Base-by-base conservation (phyloP, 1,140 invertebrate genomes). In the Rhopalosiphum padi region DNA sequence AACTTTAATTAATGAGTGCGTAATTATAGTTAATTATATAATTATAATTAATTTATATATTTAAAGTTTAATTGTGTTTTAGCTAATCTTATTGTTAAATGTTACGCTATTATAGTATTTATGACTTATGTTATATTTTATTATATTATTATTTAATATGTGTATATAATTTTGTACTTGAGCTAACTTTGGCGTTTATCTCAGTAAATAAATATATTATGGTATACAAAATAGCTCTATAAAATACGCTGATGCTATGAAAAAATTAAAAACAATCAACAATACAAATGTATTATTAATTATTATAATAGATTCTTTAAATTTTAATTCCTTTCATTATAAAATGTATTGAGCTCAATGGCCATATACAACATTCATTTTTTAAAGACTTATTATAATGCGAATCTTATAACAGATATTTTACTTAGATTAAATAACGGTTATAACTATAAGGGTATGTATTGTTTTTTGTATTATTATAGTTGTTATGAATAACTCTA, bases 341-440 rank as follows among this genome's bases (percentile, higher is more conserved):
- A 18, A 18, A 77, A 46, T 30, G 30, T 30, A 77, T 35, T 35
- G 15, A 4, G n/a, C 60, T 77, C n/a, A 77, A 77, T 3, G n/a
- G 5, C 18, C 23, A 85, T 23, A 83, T 83, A 83, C 35, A 37
- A 21, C 18, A 83, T 37, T 23, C 0, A 83, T 83, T 23, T 83
- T 83, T 2, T 37, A 83, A 37, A 83, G 21, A 22, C 2, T 6
- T 37, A 83, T 68, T 77, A 77, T 23, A 87, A 87, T 87, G 21
- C 18, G 48, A 35, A 87, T 87, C 35, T 46, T n/a, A n/a, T 90
- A 46, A n/a, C 5, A 91, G 90, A 91, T 91, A 77, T 77, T 91
- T 77, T 77, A 68, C 41, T 43, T 77, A 91, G 90, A 91, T 91
- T 91, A 91, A 77, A 68, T 91, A 91, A 91, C 60, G 55, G 41